Evolutionary conservation across 2,888 invertebrate species (phyloP).

Genomic region (Erebia epiphron): DNA sequence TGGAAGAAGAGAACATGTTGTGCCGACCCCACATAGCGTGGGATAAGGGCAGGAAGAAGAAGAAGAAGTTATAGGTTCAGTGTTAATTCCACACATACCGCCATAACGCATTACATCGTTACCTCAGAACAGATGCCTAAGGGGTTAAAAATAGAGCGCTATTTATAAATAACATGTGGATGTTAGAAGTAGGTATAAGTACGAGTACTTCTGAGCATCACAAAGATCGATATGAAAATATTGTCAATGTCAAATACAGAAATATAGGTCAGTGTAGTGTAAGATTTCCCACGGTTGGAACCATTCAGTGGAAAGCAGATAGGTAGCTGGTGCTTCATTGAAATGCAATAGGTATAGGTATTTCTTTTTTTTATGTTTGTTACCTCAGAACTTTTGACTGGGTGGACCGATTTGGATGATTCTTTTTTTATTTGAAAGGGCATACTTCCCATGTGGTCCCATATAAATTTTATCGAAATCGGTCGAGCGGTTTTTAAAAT

Average conservation of each 20-base stretch:
- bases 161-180: constrained; percentile 18
- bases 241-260: constrained; percentile 18
- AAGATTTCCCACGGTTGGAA: constrained; percentile 23
- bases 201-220: constrained; percentile 3
- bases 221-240: constrained; percentile 22
- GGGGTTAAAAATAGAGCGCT: constrained; percentile 21
- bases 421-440: too few relatives aligned
- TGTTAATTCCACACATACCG: constrained; percentile 11
- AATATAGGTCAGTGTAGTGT: constrained; percentile 17
- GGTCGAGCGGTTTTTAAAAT: too few relatives aligned
- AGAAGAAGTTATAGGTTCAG: not conserved
- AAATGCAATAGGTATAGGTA: too few relatives aligned
- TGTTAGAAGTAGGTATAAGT: not conserved
- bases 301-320: not conserved
- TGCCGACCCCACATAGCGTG: too few relatives aligned
- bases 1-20: too few relatives aligned
- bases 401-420: too few relatives aligned
- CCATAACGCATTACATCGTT: not conserved
- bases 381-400: too few relatives aligned
- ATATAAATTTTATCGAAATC: too few relatives aligned
- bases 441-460: too few relatives aligned
- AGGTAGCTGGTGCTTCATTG: not conserved
- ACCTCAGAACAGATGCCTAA: constrained; percentile 2
- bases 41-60: too few relatives aligned
- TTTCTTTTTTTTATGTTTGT: too few relatives aligned